A percentile compares a stretch with the other conserved stretches of the same genome.
Evolutionary conservation across 35 echinoderm and acorn worm genomes (phyloP).

Genomic region (Lytechinus variegatus): DNA sequence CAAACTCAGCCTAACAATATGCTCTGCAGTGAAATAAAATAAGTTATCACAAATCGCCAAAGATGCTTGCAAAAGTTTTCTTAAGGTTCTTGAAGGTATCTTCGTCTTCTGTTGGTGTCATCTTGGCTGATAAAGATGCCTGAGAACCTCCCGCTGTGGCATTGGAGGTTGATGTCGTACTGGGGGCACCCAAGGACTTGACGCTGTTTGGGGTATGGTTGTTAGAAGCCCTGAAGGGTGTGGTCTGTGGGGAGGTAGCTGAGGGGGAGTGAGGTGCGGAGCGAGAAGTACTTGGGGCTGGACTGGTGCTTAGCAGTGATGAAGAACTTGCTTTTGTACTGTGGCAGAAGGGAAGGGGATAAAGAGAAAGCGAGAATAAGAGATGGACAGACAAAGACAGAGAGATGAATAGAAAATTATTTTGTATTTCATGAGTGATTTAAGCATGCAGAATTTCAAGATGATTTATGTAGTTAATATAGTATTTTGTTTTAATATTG

Average conservation of each 20-base stretch:
- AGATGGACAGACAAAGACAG: not conserved
- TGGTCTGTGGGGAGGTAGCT: conserved; percentile 41
- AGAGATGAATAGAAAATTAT: not conserved
- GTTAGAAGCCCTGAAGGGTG: conserved; percentile 49
- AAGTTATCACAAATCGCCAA: conserved; percentile 78
- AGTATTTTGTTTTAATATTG: not conserved
- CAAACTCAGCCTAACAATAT: not conserved
- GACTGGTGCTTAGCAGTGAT: conserved; percentile 36
- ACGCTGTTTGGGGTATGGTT: conserved; percentile 57
- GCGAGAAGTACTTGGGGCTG: not conserved
- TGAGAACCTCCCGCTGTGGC: conserved; percentile 56
- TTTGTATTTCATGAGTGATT: no score
- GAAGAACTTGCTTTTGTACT: not conserved
- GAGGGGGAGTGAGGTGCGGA: conserved; percentile 41
- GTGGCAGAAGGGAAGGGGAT: not conserved
- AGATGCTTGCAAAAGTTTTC: conserved; percentile 97
- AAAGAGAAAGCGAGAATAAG: not conserved
- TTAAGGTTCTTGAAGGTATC: conserved; percentile 98
- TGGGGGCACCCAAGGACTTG: conserved; percentile 34
- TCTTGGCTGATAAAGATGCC: conserved; percentile 61
- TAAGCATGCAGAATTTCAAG: no score
- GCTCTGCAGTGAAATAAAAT: not conserved
- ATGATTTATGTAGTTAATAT: not conserved
- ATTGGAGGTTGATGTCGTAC: conserved; percentile 67
- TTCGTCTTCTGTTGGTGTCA: conserved; percentile 92